Base-by-base conservation (phyloP, 1,140 invertebrate genomes). In the Pteromalus puparum region DNA sequence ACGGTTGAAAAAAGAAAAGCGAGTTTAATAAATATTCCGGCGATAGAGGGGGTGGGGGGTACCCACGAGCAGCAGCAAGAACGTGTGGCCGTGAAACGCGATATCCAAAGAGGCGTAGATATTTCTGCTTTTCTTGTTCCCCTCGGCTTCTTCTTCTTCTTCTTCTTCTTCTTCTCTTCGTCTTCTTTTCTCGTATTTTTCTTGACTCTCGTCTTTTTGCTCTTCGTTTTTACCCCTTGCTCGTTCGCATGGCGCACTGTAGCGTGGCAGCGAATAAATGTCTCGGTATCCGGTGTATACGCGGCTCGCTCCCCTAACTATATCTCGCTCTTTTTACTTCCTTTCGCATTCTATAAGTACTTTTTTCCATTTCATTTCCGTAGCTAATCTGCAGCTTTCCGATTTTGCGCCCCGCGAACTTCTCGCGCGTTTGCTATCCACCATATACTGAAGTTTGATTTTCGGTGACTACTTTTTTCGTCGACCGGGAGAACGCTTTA, bases 241-340 rank as follows among this genome's bases (percentile, higher is more conserved):
- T 81, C 81, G 65, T 65, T 79, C 86, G 76, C 77, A 78, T 83
- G 68, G 77, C 34, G 73, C 77, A 80, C 76, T 53, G 67, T 79
- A 72, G 81, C 84, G 87, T 79, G 87, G 76, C 85, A 85, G 86
- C 89, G 88, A 91, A 91, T 89, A 91, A 90, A 90, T 90, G 86
- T 88, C 86, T 88, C 86, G 67, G 87, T 89, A 90, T 89, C 88
- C 88, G 88, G 87, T 85, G 34, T 65, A 72, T 85, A 77, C 61
- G 48, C 72, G 78, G 79, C 79, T 82, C n/a, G 18, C 70, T 81
- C 30, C 42, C 38, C 83, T 15, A 65, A 42, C 34, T 83, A 34
- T 74, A 34, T 74, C 70, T 48, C 30, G 26, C 68, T 68, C 81
- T 34, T 26, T 61, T 80, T 38, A n/a, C n/a, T 28, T 61, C 48